A percentile compares a stretch with the other conserved stretches of the same genome.
These are phyloP conservation scores for Trichomycterus rosablanca DNA, from an alignment of 2,113 vertebrate genomes.

Conservation along the genomic window DNA sequence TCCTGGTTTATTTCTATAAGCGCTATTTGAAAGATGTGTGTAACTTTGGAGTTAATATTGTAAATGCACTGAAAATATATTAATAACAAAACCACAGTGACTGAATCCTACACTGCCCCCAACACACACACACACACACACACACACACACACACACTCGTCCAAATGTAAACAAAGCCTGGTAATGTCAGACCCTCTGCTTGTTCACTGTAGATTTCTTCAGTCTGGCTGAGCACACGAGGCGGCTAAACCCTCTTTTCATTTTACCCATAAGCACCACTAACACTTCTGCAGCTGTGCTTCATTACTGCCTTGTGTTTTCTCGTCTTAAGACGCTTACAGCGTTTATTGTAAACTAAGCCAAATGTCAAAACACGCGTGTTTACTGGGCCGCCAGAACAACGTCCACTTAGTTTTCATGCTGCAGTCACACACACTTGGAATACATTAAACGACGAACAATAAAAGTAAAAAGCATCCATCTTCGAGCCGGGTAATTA, in stretches of 20 bases:
- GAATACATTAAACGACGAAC: constrained; percentile 50
- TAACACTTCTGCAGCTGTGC: constrained; percentile 23
- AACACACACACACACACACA: too few relatives aligned
- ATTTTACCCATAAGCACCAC: constrained; percentile 3
- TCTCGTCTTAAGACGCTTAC: constrained; percentile 15
- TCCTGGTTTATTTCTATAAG: too few relatives aligned
- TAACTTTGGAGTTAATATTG: too few relatives aligned
- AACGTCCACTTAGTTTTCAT: constrained; percentile 39
- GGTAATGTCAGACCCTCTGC: constrained; percentile 6
- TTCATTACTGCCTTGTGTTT: constrained; percentile 1
- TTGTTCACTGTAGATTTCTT: constrained; percentile 15
- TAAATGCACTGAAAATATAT: too few relatives aligned
- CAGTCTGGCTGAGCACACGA: neutral
- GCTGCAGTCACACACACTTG: constrained; percentile 39
- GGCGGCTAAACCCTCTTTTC: neutral
- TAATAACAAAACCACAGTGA: too few relatives aligned
- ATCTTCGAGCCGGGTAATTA: constrained; percentile 62
- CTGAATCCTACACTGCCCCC: too few relatives aligned
- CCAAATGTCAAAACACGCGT: constrained; percentile 36
- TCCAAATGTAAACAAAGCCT: constrained; percentile 15
- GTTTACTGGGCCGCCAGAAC: constrained; percentile 35
- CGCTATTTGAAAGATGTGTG: too few relatives aligned
- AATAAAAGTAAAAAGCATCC: constrained; percentile 60
- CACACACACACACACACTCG: too few relatives aligned
- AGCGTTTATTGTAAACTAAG: constrained; percentile 33